Evolutionary conservation across 2,113 vertebrate species (phyloP), one percentile per base, ranked within the genome.

Genomic region (Paramisgurnus dabryanus): DNA sequence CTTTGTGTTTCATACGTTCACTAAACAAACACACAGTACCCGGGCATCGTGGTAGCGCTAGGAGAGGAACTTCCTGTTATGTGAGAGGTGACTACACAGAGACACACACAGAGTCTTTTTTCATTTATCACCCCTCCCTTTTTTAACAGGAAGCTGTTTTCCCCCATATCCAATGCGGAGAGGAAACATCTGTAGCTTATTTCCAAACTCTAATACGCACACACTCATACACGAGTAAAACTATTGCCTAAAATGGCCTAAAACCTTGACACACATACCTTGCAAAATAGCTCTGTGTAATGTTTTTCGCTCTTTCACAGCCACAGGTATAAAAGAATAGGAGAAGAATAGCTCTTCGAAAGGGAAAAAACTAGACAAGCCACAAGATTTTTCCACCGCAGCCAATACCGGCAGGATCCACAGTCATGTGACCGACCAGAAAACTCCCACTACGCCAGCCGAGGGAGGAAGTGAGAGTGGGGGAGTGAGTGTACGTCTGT

Each of bases 171-270:
- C 81, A 77, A 80, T 75, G 78, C 69, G 80, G 84, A 92, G 67
- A 87, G 91, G 91, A 92, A 92, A 93, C 91, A 92, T 92, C 92
- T 92, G 91, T 86, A 86, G 88, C 91, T 90, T 93, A 92, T 93
- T 92, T 92, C 90, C 90, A 89, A 91, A 88, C 27, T 74, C 49
- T 72, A 69, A 81, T n/a, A 68, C 73, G 85, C 75, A 17, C 65
- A 70, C 78, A 84, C 64, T 34, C 63, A 81, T 64, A 81, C 64
- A 81, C 68, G 57, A 76, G 70, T 76, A 82, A 82, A 82, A 2
- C 27, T 34, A 34, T 34, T 82, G 60, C 63, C 27, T 69, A 39
- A 60, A 40, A 22, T 75, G 71, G 67, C 71, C 18, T 12, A 74
- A 60, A 74, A 74, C 61, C 58, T 55, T 43, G 27, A 39, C 49